phyloP scores from a whole-genome alignment of 2,888 invertebrate species.

The Pyrocoelia pectoralis region DNA sequence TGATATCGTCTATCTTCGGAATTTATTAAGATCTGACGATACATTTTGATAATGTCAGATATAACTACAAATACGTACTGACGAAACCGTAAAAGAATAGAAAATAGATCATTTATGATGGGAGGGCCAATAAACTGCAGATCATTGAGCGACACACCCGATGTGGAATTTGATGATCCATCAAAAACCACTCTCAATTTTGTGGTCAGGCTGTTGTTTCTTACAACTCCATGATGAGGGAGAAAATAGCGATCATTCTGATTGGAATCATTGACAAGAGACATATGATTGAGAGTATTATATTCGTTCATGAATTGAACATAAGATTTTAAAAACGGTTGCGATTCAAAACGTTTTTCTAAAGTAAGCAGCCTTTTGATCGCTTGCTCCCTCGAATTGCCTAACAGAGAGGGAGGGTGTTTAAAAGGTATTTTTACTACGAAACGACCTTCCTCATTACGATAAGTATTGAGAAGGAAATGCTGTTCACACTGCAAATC shows the following conservation, averaged over 20 bases:
- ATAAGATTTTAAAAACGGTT: neutral
- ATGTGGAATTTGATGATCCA: neutral
- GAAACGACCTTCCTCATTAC: neutral
- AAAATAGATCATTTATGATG: too few relatives aligned
- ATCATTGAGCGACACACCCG: neutral
- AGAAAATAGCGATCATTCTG: neutral
- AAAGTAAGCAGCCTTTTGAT: neutral
- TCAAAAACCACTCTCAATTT: conserved; percentile 4
- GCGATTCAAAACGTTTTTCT: too few relatives aligned
- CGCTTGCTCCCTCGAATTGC: neutral
- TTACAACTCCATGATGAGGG: neutral
- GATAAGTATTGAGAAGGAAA: neutral
- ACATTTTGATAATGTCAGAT: neutral
- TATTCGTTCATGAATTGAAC: neutral
- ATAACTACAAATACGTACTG: neutral
- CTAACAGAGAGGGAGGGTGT: neutral
- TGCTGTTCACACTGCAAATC: too few relatives aligned
- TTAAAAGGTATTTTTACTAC: neutral
- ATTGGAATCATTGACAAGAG: conserved; percentile 11
- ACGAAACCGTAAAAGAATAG: too few relatives aligned
- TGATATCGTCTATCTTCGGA: neutral
- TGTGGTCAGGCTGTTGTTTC: neutral
- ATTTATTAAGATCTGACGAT: neutral
- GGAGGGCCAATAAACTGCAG: neutral
- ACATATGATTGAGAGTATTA: neutral